phyloP scores from a whole-genome alignment of 2,113 vertebrate genomes.

The Acinonyx jubatus region DNA sequence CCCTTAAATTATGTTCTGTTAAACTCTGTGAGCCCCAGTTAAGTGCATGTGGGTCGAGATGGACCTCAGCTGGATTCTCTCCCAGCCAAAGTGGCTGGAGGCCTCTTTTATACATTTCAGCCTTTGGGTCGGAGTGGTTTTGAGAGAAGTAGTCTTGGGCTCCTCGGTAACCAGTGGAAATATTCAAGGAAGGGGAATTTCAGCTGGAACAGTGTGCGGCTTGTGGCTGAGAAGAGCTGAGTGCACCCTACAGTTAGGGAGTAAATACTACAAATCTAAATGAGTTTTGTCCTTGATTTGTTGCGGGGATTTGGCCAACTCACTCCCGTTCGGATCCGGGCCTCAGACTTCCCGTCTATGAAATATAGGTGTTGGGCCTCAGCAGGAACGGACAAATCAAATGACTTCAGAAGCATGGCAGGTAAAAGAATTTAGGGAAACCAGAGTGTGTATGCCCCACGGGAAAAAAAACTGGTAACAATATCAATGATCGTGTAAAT shows the following conservation, averaged over 20 bases:
- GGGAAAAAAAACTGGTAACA: background rate
- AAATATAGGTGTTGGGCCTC: background rate
- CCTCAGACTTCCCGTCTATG: background rate
- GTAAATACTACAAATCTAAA: background rate
- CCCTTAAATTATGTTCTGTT: background rate
- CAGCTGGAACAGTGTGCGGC: background rate
- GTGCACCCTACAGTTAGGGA: background rate
- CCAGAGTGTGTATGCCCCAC: background rate
- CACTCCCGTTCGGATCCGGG: background rate
- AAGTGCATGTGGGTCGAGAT: background rate
- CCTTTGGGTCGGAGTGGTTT: background rate
- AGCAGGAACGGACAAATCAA: background rate
- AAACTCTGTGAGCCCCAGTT: background rate
- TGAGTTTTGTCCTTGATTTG: background rate
- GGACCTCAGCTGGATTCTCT: too few species aligned
- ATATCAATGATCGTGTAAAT: background rate
- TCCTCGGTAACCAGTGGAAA: background rate
- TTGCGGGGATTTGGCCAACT: background rate
- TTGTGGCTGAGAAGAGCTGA: background rate
- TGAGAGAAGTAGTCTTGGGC: background rate
- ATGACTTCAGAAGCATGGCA: background rate
- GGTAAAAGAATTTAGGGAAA: background rate
- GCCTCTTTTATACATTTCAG: background rate
- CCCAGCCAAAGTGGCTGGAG: background rate
- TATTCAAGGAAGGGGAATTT: background rate